Evolutionary conservation across 2,113 vertebrate species (phyloP), one percentile per base, ranked within the genome.

Genomic region (Protobothrops mucrosquamatus): DNA sequence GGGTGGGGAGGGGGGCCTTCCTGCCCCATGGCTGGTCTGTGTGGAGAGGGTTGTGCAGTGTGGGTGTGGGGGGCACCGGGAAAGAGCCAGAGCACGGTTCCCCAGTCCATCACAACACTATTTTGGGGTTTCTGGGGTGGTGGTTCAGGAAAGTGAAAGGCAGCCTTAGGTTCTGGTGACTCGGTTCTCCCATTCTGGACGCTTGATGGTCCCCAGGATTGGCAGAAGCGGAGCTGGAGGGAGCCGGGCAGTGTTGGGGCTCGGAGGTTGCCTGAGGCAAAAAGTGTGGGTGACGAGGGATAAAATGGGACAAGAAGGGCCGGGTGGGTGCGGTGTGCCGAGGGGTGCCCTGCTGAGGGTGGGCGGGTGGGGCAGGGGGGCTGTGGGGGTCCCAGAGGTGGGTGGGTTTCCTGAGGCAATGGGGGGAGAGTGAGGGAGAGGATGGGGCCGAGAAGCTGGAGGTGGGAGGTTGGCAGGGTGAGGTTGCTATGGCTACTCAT

Each of bases 401-500:
- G 39, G 87, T 29, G 22, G 18, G 74, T 64, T 64, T 64, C 61
- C 64, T 18, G 64, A 34, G 64, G 14, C 64, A 34, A 34, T 14
- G 26, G 14, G 22, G 23, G 1, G 85, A 48, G 87, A 43, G 52
- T 20, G 93, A 96, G 91, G n/a, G 46, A 95, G 95, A 94, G 93
- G 94, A 95, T 0, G 93, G 94, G 95, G 96, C 96, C 95, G 95
- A 96, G 96, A 94, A 95, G 96, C 94, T 95, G 95, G 96, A 97
- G 97, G 96, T 97, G 96, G 96, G 95, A 97, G 97, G 96, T 97
- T 97, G 97, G 95, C 96, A 97, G 96, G 96, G 96, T 96, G 96
- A 97, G 96, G 97, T 97, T 97, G 97, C 97, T 96, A 97, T 97
- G 97, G 96, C 97, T 97, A 97, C 97, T 97, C 90, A 61, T 8